phyloP scores from a whole-genome alignment of 2,113 vertebrate genomes.

The Elachura formosa region DNA sequence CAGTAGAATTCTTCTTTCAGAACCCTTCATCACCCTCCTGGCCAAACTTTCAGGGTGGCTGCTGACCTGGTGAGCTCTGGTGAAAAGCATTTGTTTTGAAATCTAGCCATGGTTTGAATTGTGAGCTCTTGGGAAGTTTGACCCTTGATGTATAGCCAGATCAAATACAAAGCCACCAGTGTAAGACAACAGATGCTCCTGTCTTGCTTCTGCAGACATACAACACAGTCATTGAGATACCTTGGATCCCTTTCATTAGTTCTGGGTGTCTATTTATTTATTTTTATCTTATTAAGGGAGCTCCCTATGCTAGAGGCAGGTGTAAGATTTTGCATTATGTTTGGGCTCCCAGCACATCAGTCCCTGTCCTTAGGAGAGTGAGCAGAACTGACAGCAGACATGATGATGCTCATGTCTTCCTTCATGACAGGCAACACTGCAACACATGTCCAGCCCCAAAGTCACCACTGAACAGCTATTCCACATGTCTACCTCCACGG shows the following conservation, averaged over 20 bases:
- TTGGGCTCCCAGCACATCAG: background rate
- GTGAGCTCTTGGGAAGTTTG: background rate
- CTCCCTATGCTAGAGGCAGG: background rate
- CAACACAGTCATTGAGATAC: background rate
- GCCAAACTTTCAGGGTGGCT: background rate
- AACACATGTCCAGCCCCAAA: background rate
- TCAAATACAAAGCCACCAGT: background rate
- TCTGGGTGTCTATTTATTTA: background rate
- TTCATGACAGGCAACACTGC: background rate
- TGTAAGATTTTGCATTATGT: background rate
- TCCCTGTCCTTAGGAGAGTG: background rate
- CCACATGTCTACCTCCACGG: background rate
- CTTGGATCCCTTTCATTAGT: background rate
- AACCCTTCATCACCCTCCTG: background rate
- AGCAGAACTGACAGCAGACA: background rate
- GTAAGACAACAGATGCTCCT: background rate
- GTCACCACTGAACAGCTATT: background rate
- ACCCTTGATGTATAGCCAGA: background rate
- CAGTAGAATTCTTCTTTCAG: background rate
- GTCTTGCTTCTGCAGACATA: background rate
- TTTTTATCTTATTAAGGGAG: background rate
- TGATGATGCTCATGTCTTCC: background rate
- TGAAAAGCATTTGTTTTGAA: background rate
- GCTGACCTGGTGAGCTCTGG: background rate
- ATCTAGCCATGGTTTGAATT: background rate